Conservation (phyloP, 2,888 invertebrate genomes). For the Nemotelus pantherinus region DNA sequence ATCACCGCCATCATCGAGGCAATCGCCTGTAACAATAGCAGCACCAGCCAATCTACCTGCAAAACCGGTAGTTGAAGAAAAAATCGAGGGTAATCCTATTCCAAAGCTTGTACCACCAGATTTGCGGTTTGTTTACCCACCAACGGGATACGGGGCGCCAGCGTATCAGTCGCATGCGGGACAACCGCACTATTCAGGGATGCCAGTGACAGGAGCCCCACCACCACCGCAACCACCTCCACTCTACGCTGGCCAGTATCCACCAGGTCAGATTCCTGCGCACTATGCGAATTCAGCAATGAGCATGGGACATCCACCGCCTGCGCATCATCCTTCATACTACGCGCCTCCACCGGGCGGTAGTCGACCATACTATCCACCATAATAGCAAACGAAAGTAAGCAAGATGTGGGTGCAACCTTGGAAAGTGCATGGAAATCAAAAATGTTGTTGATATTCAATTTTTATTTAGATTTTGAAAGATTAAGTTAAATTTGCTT, state of each 20-base stretch:
- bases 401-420: too few relatives aligned
- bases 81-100: conserved; percentile 50
- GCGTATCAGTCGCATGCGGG: conserved; percentile 57
- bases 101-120: conserved; percentile 53
- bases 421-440: too few relatives aligned
- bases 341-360: conserved; percentile 38
- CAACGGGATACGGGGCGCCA: conserved; percentile 65
- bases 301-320: conserved; percentile 42
- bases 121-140: conserved; percentile 59
- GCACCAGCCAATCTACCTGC: conserved; percentile 21
- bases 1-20: conserved; percentile 50
- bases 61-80: conserved; percentile 40
- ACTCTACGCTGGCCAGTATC: conserved; percentile 63
- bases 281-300: conserved; percentile 30
- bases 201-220: conserved; percentile 55
- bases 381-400: background rate
- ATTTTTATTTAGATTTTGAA: too few relatives aligned
- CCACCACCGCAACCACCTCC: conserved; percentile 58
- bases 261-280: conserved; percentile 62
- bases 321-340: conserved; percentile 45
- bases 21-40: conserved; percentile 11
- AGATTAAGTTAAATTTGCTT: too few relatives aligned
- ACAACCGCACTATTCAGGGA: conserved; percentile 51
- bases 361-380: conserved; percentile 37
- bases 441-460: too few relatives aligned